These are phyloP conservation scores for Geophilus truncorum DNA, from an alignment of 2,888 invertebrate genomes.

Conservation along the genomic window DNA sequence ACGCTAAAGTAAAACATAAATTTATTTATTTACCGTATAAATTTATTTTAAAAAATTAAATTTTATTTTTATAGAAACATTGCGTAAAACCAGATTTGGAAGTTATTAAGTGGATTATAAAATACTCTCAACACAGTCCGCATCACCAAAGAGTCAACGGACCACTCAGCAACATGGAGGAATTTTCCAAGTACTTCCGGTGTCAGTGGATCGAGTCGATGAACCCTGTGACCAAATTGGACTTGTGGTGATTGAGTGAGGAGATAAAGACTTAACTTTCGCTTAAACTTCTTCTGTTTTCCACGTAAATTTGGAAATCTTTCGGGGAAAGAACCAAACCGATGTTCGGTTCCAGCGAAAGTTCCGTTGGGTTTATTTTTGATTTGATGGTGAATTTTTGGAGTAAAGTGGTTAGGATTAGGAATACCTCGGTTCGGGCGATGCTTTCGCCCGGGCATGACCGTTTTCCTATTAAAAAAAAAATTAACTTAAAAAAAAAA, in stretches of 20 bases:
- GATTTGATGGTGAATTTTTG: constrained; percentile 33
- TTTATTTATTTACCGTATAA: no score
- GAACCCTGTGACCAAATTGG: not conserved
- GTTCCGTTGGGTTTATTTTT: constrained; percentile 38
- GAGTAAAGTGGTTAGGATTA: constrained; percentile 19
- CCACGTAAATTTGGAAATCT: not conserved
- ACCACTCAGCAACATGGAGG: not conserved
- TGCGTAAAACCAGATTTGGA: not conserved
- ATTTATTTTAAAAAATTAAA: not conserved
- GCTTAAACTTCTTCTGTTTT: not conserved
- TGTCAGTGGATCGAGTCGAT: not conserved
- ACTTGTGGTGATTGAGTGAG: not conserved
- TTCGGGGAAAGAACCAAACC: not conserved
- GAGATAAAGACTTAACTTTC: not conserved
- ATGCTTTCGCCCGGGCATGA: constrained; percentile 32
- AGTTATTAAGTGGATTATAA: not conserved
- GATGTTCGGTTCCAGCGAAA: constrained; percentile 40
- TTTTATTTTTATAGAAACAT: not conserved
- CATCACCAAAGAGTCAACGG: not conserved
- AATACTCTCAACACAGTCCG: not conserved
- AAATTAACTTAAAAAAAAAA: no score
- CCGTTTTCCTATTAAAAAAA: constrained; percentile 29
- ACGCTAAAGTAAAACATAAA: not conserved
- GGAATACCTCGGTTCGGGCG: constrained; percentile 32
- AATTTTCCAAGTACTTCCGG: not conserved